Base-by-base conservation (phyloP, 1,140 invertebrate species). In the Drosophila paulistorum region DNA sequence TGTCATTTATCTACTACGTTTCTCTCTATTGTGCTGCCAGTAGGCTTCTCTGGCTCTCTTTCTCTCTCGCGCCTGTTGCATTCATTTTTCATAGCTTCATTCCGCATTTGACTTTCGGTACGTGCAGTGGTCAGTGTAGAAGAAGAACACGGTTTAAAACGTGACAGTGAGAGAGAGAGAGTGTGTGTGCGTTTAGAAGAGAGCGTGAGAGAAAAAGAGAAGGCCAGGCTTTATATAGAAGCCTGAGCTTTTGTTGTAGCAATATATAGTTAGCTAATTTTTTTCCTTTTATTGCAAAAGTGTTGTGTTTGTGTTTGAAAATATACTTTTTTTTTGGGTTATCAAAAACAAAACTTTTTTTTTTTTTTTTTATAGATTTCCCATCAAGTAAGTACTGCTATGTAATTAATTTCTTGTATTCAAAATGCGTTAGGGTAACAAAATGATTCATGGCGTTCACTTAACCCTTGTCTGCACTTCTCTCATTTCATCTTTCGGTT, bases 101-200 rank as follows among this genome's bases (percentile, higher is more conserved):
- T 82, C 81, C 62, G 71, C 75, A 78, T 82, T 77, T 68, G 68
- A 78, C 79, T 81, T 77, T 82, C 68, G 78, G 67, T 71, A 81
- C 67, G 79, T 81, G 70, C 71, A 81, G 74, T 81, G 68, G 54
- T 67, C 74, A 60, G 48, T 20, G 39, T 35, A 45, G 45, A 67
- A 42, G 48, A 55, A 60, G 20, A 23, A 35, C 41, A 67, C 14
- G 20, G 45, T 51, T 51, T 23, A 42, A 41, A 30, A 64, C 30
- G 11, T 14, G 20, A 37, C 35, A 39, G 37, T 23, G 20, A 23
- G 37, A 39, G 37, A 58, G 35, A 48, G 42, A 39, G 17, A 45
- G 37, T 17, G n/a, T 14, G n/a, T 42, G 59, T 45, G 41, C 14
- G 39, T 14, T 58, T 58, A 41, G 10, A 39, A 45, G 30, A 60